Evolutionary conservation across 2,113 vertebrate genomes (phyloP), one percentile per base, ranked within the genome.

Genomic region (Pristiophorus japonicus): DNA sequence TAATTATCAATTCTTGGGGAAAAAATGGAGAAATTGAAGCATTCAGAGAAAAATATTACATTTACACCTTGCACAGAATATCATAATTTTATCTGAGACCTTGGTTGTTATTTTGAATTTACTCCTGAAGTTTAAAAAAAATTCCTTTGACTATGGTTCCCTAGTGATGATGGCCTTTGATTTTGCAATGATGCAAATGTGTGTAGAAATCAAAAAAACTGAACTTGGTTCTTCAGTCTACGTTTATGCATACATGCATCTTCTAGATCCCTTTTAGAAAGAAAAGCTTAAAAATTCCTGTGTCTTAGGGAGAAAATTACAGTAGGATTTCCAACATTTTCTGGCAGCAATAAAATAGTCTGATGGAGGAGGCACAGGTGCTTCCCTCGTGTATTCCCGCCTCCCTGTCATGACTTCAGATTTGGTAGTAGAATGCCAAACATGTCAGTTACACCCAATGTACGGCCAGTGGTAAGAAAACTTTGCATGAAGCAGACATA

Each of bases 71-170:
- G 22, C 22, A 78, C 34, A 38, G n/a, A 78, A 78, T 78, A 55
- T 55, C 11, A 51, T 88, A n/a, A n/a, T n/a, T n/a, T n/a, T n/a
- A 55, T 90, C 10, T 59, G 51, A 59, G 55, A 59, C 55, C 87
- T 90, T 51, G 30, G 14, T 3, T 30, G 47, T 78, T 51, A 34
- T 66, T 38, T 42, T 2, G 30, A 59, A 78, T n/a, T 95, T 78
- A 95, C 94, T 95, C 94, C 63, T 73, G 12, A 30, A 95, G 8
- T 12, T 95, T 67, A 73, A 59, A 95, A 94, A 59, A 95, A 95
- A 78, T 78, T 70, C 14, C 45, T 78, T 59, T 16, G n/a, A n/a
- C n/a, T n/a, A n/a, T n/a, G n/a, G n/a, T n/a, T n/a, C n/a, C n/a
- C n/a, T n/a, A n/a, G 66, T 27, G 45, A 20, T 38, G 65, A 45